Base-by-base conservation (phyloP, 2,113 vertebrate species). In the Perccottus glenii region DNA sequence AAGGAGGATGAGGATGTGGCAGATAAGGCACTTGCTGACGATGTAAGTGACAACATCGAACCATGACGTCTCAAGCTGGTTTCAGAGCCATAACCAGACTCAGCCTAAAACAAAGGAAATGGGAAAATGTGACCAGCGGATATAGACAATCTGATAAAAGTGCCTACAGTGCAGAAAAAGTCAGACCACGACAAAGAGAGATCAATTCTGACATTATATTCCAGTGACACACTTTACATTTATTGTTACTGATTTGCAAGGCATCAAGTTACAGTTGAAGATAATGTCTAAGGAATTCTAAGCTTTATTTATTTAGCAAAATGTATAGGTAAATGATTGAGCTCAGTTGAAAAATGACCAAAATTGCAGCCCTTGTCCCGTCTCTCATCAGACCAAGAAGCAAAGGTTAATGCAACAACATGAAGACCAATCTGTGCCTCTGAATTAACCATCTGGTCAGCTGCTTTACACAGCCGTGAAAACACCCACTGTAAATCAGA, bases 11-110 rank as follows among this genome's bases (percentile, higher is more conserved):
- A 94, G 74, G 96, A 99, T 32, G 98, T 95, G 2, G 98, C 96
- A 67, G 98, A 99, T 85, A 98, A 95, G 60, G 95, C 95, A 83
- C 97, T 99, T 79, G 97, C 94, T 84, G 95, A 96, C 50, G 97
- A 99, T 5, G 97, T 96, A 78, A 99, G 94, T 49, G 98, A 99
- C 58, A 97, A 93, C 94, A 98, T 96, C 64, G 98, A 99, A 75
- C 96, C 98, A 94, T 99, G 97, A 50, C 97, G 94, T 11, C 96
- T 94, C 69, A 99, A 91, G 80, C 96, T 98, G 42, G 93, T 96
- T 83, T 99, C 97, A 47, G 98, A 99, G 79, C 96, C 95, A 85
- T 99, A 98, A 71, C 98, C 98, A 53, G 97, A 99, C 91, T 99
- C 97, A 0, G 87, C 91, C 92, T 93, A 11, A 53, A 43, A 10